phyloP scores from a whole-genome alignment of 2,113 vertebrate genomes.

The Nesoenas mayeri region DNA sequence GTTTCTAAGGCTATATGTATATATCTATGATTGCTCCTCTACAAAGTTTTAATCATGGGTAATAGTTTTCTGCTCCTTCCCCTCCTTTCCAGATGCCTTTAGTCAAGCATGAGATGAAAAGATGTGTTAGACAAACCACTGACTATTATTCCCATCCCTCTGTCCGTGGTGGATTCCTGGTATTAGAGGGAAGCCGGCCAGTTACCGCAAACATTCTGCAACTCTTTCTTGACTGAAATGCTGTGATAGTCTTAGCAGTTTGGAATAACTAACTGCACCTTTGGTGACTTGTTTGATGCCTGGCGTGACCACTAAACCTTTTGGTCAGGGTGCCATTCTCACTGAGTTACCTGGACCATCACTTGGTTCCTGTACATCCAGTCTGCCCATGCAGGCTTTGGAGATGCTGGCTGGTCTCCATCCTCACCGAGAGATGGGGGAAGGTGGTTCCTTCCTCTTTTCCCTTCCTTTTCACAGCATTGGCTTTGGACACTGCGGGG shows the following conservation, averaged over 20 bases:
- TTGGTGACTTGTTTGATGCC: neutral
- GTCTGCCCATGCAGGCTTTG: neutral
- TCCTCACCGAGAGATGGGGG: neutral
- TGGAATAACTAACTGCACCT: neutral
- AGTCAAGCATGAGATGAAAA: neutral
- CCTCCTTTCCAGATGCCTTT: neutral
- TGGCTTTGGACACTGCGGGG: neutral
- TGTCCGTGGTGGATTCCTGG: neutral
- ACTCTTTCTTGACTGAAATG: neutral
- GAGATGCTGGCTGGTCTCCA: neutral
- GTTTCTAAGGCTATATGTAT: neutral
- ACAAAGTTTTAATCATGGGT: neutral
- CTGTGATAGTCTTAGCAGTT: neutral
- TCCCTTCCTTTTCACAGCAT: neutral
- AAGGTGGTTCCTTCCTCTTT: neutral
- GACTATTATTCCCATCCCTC: neutral
- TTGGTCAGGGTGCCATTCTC: neutral
- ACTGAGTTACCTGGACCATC: neutral
- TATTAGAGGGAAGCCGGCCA: neutral
- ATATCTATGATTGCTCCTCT: neutral
- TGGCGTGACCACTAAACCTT: neutral
- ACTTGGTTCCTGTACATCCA: neutral
- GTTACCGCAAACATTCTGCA: neutral
- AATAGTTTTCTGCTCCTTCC: neutral
- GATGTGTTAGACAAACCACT: neutral